Percentiles rank a stretch among this genome's conserved stretches.
Conservation (phyloP, 2,113 vertebrate species). For the Oxyura jamaicensis region DNA sequence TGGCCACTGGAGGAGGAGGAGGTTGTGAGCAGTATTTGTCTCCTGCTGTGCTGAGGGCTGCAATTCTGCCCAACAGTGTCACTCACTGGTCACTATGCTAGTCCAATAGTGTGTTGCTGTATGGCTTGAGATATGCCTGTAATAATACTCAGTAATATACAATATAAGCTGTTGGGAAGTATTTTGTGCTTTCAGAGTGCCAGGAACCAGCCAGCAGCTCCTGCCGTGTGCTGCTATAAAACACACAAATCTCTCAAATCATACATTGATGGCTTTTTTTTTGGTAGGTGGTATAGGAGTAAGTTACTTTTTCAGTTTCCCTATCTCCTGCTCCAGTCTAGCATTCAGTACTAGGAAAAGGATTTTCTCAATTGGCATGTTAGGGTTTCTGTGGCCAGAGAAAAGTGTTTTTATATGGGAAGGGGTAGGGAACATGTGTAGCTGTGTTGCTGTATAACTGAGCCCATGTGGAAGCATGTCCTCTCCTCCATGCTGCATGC, state of each 20-base stretch:
- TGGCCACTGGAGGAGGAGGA: background rate
- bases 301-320: background rate
- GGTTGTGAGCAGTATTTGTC: background rate
- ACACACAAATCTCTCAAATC: conserved; percentile 24
- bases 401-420: background rate
- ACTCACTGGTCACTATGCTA: background rate
- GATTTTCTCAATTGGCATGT: background rate
- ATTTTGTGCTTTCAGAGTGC: background rate
- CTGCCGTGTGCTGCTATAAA: background rate
- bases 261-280: background rate
- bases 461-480: background rate
- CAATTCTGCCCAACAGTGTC: background rate
- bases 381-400: background rate
- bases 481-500: background rate
- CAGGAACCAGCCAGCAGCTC: conserved; percentile 9
- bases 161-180: background rate
- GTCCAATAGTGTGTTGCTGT: background rate
- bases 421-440: background rate
- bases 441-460: background rate
- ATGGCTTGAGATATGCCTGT: background rate
- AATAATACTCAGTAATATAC: background rate
- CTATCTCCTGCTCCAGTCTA: background rate
- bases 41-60: background rate
- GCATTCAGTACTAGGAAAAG: background rate
- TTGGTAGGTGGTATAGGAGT: background rate